Conservation (phyloP, 2,797 vertebrate species). For the Pygocentrus nattereri region DNA sequence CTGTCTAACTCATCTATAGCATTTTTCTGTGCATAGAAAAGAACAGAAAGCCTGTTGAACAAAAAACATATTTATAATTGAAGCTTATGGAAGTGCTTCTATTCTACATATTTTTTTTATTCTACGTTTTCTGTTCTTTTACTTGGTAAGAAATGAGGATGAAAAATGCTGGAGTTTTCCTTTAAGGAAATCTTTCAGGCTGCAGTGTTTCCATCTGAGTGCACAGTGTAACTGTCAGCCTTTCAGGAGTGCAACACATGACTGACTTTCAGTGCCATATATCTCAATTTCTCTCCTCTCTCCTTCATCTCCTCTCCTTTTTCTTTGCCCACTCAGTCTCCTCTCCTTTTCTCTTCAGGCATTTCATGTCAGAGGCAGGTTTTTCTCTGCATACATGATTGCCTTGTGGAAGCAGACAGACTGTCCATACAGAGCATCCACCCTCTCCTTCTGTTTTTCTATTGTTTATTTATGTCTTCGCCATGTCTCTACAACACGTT, state of each 20-base stretch:
- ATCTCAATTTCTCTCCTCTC: conserved; percentile 21
- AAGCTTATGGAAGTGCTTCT: not conserved
- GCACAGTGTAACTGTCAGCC: conserved; percentile 4
- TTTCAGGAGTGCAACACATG: conserved; percentile 11
- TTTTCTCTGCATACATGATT: conserved; percentile 8
- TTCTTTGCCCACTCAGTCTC: not conserved
- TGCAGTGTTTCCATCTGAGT: conserved; percentile 7
- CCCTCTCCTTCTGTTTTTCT: not conserved
- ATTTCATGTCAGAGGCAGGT: not conserved
- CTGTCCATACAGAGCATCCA: not conserved
- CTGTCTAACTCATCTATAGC: not conserved
- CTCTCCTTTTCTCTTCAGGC: not conserved
- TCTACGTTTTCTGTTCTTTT: not conserved
- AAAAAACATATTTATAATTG: not conserved
- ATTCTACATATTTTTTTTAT: not conserved
- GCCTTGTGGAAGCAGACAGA: not conserved
- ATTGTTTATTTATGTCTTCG: not conserved
- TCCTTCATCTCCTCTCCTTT: conserved; percentile 7
- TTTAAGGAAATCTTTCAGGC: not conserved
- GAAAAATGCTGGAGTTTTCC: not conserved
- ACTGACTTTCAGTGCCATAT: conserved; percentile 18
- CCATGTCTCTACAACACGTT: too few species aligned
- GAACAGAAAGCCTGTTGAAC: not conserved
- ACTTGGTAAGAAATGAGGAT: too few species aligned
- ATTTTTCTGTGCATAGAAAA: not conserved